Evolutionary conservation across 2,113 vertebrate genomes (phyloP).

Genomic region (Accipiter cooperii): DNA sequence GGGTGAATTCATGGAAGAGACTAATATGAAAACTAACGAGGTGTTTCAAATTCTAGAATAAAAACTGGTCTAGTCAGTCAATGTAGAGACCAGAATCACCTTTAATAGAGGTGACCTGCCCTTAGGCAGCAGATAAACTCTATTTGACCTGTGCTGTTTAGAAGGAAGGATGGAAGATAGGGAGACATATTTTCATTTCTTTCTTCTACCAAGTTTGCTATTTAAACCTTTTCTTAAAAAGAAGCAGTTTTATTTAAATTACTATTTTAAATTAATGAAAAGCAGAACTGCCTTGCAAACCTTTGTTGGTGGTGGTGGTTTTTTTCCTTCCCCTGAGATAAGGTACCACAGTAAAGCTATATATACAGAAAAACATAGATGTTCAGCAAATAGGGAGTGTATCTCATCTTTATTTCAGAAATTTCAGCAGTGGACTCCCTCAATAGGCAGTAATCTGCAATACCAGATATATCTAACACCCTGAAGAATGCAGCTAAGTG

Average conservation of each 20-base stretch:
- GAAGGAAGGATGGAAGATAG: background rate
- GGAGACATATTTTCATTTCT: background rate
- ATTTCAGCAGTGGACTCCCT: background rate
- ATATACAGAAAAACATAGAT: background rate
- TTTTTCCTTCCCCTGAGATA: background rate
- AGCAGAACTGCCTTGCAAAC: background rate
- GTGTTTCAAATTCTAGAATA: background rate
- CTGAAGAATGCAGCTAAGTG: background rate
- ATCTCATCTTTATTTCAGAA: background rate
- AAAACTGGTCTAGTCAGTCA: background rate
- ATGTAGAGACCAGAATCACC: background rate
- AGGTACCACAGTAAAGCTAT: background rate
- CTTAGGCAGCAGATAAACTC: background rate
- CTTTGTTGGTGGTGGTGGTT: background rate
- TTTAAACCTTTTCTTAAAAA: background rate
- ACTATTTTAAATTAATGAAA: background rate
- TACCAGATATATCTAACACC: background rate
- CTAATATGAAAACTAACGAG: background rate
- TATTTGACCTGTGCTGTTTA: background rate
- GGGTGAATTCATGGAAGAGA: background rate
- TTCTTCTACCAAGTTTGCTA: background rate
- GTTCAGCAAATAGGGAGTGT: background rate
- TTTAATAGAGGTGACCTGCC: background rate
- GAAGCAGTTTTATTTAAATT: background rate
- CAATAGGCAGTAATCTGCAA: background rate